Evolutionary conservation across 2,888 invertebrate species (phyloP).

Genomic region (Dyspetes luteomarginatus): DNA sequence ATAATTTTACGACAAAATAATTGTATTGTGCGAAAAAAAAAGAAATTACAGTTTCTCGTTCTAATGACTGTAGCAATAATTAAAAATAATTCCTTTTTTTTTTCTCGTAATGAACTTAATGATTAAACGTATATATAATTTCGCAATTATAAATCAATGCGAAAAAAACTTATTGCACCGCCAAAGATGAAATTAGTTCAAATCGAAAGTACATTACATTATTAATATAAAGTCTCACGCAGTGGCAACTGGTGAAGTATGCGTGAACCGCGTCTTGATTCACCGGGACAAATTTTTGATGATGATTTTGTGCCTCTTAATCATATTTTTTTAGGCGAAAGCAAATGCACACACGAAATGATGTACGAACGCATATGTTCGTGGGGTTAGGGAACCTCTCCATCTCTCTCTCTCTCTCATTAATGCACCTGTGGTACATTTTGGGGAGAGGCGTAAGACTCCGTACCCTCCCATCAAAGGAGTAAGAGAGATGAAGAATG

Average conservation of each 20-base stretch:
- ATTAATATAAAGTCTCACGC: not conserved
- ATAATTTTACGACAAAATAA: conserved; percentile 23
- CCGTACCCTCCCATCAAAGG: not conserved
- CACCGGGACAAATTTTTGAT: conserved; percentile 57
- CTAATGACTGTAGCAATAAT: too few species aligned
- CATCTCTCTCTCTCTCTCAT: not conserved
- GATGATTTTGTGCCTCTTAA: conserved; percentile 56
- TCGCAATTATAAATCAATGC: too few species aligned
- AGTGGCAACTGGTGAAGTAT: conserved; percentile 53
- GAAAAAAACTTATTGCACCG: too few species aligned
- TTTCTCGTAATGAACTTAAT: too few species aligned
- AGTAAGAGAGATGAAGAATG: not conserved
- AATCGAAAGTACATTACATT: not conserved
- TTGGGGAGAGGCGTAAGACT: not conserved
- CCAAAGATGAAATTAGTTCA: too few species aligned
- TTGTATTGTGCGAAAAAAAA: not conserved
- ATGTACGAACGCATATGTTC: conserved; percentile 19
- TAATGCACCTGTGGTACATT: conserved; percentile 8
- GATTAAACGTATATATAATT: too few species aligned
- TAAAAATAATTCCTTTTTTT: too few species aligned
- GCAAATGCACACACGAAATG: conserved; percentile 14
- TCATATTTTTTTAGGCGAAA: conserved; percentile 28
- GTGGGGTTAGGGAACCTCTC: not conserved
- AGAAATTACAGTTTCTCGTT: not conserved
- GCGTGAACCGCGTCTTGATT: conserved; percentile 51